phyloP scores from a whole-genome alignment of 2,888 invertebrate species.

The Netelia virgata region DNA sequence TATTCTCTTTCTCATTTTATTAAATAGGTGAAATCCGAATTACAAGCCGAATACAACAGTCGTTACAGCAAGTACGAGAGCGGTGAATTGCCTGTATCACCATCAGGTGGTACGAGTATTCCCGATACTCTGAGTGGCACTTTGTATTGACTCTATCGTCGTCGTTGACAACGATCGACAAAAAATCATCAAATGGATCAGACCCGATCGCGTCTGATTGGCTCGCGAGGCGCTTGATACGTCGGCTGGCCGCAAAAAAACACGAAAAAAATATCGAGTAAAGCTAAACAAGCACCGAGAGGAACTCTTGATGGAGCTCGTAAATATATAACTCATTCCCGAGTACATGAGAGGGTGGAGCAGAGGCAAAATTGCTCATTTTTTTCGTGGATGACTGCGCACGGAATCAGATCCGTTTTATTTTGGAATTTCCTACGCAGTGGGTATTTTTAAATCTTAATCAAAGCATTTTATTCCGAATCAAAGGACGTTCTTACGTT shows the following conservation, averaged over 20 bases:
- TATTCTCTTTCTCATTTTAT: conserved; percentile 42
- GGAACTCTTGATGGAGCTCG: conserved; percentile 19
- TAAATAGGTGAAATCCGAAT: conserved; percentile 79
- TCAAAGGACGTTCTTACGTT: neutral
- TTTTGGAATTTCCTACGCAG: too few species aligned
- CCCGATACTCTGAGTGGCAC: conserved; percentile 81
- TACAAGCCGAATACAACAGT: conserved; percentile 82
- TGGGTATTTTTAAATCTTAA: neutral
- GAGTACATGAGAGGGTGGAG: conserved; percentile 2
- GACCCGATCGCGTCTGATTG: conserved; percentile 44
- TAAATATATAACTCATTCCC: conserved; percentile 33
- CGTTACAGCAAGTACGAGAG: conserved; percentile 82
- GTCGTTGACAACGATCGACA: conserved; percentile 43
- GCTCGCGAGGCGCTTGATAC: neutral
- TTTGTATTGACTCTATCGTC: conserved; percentile 77
- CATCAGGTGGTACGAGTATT: conserved; percentile 79
- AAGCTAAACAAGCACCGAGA: conserved; percentile 49
- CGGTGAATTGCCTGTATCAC: conserved; percentile 80
- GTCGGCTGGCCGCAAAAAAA: neutral
- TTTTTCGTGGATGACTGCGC: neutral
- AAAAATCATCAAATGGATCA: conserved; percentile 40
- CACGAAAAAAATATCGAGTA: conserved; percentile 13
- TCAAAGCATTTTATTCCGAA: conserved; percentile 32
- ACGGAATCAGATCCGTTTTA: neutral
- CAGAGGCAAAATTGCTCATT: conserved; percentile 4